A percentile compares a stretch with the other conserved stretches of the same genome.
Evolutionary conservation across 2,888 invertebrate genomes (phyloP).

Genomic region (Odontomyia ornata): DNA sequence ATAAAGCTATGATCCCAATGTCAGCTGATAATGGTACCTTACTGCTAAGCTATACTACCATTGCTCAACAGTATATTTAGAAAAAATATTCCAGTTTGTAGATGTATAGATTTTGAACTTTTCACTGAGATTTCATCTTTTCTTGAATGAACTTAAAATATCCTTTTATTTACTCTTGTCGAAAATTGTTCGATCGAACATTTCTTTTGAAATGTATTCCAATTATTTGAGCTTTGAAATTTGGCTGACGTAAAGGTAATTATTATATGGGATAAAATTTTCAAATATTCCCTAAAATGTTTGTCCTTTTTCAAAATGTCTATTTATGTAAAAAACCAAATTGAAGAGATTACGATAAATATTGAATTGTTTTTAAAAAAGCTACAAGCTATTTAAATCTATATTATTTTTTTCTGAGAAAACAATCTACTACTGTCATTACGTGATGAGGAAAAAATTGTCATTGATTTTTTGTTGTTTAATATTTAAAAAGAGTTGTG

Average conservation of each 20-base stretch:
- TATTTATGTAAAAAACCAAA: background rate
- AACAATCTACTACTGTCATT: conserved; percentile 4
- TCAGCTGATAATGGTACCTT: conserved; percentile 67
- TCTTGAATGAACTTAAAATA: background rate
- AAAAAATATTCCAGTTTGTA: conserved; percentile 12
- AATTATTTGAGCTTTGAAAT: background rate
- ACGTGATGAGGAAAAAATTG: background rate
- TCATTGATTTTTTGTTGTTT: background rate
- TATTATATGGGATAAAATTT: background rate
- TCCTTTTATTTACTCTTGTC: background rate
- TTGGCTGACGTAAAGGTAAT: conserved; percentile 19
- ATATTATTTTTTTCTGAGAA: conserved; percentile 6
- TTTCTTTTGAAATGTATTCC: background rate
- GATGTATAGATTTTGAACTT: background rate
- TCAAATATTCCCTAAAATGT: background rate
- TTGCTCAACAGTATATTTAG: conserved; percentile 57
- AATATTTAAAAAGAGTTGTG: background rate
- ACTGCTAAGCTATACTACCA: conserved; percentile 65
- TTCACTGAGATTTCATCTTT: conserved; percentile 27
- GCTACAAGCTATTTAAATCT: conserved; percentile 26
- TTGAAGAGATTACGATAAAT: conserved; percentile 7
- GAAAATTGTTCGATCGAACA: background rate
- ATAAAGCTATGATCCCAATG: conserved; percentile 76
- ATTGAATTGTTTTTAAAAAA: conserved; percentile 15
- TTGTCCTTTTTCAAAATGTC: conserved; percentile 8